Base-by-base conservation (phyloP, 2,888 invertebrate species). In the Bugulina stolonifera region DNA sequence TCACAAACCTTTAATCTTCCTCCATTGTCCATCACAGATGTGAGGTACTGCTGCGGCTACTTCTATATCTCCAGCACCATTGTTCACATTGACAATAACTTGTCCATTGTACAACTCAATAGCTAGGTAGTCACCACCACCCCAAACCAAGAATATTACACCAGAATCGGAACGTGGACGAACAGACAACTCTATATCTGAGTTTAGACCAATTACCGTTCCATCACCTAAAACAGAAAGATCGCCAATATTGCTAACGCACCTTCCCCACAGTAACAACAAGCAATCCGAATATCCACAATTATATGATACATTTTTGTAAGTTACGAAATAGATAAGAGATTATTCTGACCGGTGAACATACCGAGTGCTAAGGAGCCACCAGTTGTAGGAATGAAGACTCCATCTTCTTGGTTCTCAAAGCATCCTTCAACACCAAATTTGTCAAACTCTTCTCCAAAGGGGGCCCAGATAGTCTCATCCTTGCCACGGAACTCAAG, bases 21-120 rank as follows among this genome's bases (percentile, higher is more conserved):
- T 96, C 97, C 97, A 99, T 72, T 92, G 88, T 69, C 98, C 97
- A 84, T 99, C 94, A 81, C 98, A 99, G 74, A 96, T 88, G 73
- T 87, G 86, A 64, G 27, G 5, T 14, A 64, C 64, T 29, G n/a
- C 14, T 3, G 27, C 18, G 3, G 29, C 14, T 2, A 27, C 64
- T 34, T 64, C 64, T 27, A 64, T 64, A 32, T 64, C 64, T 32
- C 64, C 64, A 10, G 29, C 78, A 90, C 89, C 23, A 72, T 73
- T 74, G 77, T 54, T 70, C 10, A 70, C 35, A 54, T 54, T 70
- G 5, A 43, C 52, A n/a, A 29, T 43, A 5, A 98, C 89, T 73
- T 90, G 89, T 75, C 96, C 95, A 77, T 94, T 90, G 1, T 92
- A 86, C 86, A 98, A 87, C 83, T 98, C 94, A 71, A 98, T 86